phyloP scores from a whole-genome alignment of 2,113 vertebrate species.

The Myiozetetes cayanensis region DNA sequence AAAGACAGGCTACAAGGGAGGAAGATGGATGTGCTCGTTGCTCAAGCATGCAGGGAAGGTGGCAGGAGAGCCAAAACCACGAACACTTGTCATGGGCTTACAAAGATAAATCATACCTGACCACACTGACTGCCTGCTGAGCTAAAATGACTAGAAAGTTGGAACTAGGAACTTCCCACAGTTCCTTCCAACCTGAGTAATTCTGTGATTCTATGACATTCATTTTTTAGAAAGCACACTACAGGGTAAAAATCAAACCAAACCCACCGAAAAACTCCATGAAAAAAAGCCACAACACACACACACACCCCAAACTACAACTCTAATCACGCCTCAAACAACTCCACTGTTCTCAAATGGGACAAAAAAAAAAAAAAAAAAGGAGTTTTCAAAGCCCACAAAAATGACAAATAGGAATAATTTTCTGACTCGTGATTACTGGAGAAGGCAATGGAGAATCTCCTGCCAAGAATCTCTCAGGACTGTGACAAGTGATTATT shows the following conservation, averaged over 20 bases:
- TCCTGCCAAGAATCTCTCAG: neutral
- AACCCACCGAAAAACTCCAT: neutral
- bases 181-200: neutral
- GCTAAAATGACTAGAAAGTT: neutral
- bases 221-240: neutral
- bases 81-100: neutral
- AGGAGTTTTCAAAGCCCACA: neutral
- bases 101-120: neutral
- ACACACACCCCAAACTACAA: neutral
- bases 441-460: neutral
- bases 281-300: neutral
- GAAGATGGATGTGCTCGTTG: neutral
- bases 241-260: neutral
- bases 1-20: neutral
- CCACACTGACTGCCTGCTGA: neutral
- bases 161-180: neutral
- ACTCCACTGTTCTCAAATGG: neutral
- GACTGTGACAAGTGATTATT: neutral
- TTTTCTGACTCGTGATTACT: neutral
- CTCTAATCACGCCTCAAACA: neutral
- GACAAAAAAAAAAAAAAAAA: neutral
- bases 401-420: neutral
- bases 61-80: neutral
- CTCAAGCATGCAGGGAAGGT: neutral
- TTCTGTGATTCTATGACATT: neutral